Evolutionary conservation across 23 tunicate species (phyloP), one percentile per base, ranked within the genome.

Genomic region (Botrylloides violaceus): DNA sequence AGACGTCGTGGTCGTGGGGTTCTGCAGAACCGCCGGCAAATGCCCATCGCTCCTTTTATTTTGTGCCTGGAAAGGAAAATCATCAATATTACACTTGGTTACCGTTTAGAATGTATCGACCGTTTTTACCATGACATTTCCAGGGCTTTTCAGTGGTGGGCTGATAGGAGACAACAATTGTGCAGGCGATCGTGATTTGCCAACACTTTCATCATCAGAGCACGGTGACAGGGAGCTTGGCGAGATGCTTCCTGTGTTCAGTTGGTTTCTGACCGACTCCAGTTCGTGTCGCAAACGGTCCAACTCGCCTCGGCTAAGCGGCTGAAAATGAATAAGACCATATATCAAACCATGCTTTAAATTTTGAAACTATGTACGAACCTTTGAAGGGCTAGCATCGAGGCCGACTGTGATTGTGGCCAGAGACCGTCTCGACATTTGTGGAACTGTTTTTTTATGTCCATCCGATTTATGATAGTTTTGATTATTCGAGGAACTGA

Each of bases 221-320:
- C 82, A 76, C n/a, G 86, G 95, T n/a, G 95, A 87, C 1, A 80
- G 61, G 35, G 78, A 80, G 2, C 82, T 64, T 29, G 84, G 86
- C 1, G 95, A 76, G 75, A 76, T 76, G 15, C 76, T 85, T 23
- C 32, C 32, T 15, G 71, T 2, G 22, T 75, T 58, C 49, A 87
- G 70, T 70, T 87, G 81, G 28, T 76, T 76, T 36, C 76, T 80
- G 73, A 87, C 77, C 43, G 71, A 47, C 28, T 82, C 95, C 34
- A 87, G 65, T 34, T 87, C 95, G 12, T 60, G 39, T 22, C 76
- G 37, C 38, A 87, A 50, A 25, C 70, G 77, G 29, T 87, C 95
- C 70, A 87, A 50, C 36, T 87, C 95, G 34, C 71, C 76, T 56
- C 75, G 75, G 15, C 80, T 72, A 74, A 87, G 28, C 3, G 95